Base-by-base conservation (phyloP, 2,888 invertebrate species). In the Alcis repandata region DNA sequence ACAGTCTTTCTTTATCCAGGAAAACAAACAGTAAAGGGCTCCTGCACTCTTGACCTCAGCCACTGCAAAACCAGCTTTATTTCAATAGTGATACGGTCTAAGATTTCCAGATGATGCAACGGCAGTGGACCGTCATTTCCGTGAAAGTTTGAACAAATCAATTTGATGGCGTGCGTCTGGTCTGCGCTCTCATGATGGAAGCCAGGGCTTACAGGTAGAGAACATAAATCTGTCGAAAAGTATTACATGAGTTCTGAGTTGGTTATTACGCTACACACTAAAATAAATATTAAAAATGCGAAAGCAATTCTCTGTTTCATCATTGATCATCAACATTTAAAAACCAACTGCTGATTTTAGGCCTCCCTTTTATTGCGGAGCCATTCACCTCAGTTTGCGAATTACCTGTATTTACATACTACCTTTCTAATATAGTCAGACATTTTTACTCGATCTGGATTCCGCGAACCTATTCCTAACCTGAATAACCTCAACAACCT, bases 1-100 rank as follows among this genome's bases (percentile, higher is more conserved):
- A 54, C 59, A 53, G 52, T 49, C 65, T 54, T 51, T 53, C 60
- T 60, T 41, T 59, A 53, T 38, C 57, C 68, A 38, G 15, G 15
- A 71, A 73, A 74, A 75, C 76, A 73, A 71, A 75, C 68, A 68
- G 64, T 63, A 73, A 72, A 73, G 69, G 71, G 74, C 69, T 72
- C 10, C 57, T 57, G 60, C 66, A 63, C 33, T 33, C 53, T 51
- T 40, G 15, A 19, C 22, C 27, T 17, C 22, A 53, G 6, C 6
- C 15, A 43, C 46, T 48, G 22, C 13, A 41, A 60, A 63, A 56
- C 52, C 11, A 54, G 8, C 54, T 52, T 52, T 66, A 66, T 61
- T 33, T 7, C 22, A 8, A 10, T n/a, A 1, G 1, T 43, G 53
- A 62, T 49, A 71, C 20, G 62, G 57, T 45, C 19, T 20, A 6